Conservation (phyloP, 2,888 invertebrate genomes). For the Drosophila cyrtoloma region DNA sequence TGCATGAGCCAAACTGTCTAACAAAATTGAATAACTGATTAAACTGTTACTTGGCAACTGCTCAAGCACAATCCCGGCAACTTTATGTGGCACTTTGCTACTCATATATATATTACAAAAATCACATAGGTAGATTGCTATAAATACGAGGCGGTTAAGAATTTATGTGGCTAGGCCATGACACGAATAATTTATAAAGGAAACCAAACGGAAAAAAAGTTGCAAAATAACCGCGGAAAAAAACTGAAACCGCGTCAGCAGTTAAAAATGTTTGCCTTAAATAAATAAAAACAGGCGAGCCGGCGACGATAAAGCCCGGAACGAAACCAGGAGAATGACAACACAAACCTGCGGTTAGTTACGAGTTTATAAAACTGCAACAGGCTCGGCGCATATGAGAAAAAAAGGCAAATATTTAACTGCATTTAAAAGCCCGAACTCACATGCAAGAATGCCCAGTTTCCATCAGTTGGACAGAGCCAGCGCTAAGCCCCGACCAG, state of each 20-base stretch:
- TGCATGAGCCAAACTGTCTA: constrained; percentile 74
- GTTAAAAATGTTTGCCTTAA: constrained; percentile 72
- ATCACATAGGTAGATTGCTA: constrained; percentile 54
- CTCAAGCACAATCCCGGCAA: constrained; percentile 2
- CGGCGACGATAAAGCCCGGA: constrained; percentile 42
- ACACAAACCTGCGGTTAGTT: constrained; percentile 78
- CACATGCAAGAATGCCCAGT: constrained; percentile 27
- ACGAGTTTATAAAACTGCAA: constrained; percentile 74
- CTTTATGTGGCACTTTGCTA: constrained; percentile 6
- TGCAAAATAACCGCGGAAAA: constrained; percentile 33
- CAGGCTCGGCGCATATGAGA: constrained; percentile 26
- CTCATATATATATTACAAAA: constrained; percentile 31
- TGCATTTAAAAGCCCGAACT: constrained; percentile 62
- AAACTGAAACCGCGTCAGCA: constrained; percentile 70
- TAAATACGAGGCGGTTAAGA: constrained; percentile 74
- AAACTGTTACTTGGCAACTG: constrained; percentile 58
- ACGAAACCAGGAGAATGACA: constrained; percentile 48
- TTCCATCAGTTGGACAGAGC: constrained; percentile 10
- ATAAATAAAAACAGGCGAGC: constrained; percentile 58
- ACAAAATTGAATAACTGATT: constrained; percentile 78
- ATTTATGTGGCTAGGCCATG: constrained; percentile 73
- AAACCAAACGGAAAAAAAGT: constrained; percentile 18
- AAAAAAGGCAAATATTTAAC: constrained; percentile 70
- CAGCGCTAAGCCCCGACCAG: constrained; percentile 10
- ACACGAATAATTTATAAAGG: constrained; percentile 73